Evolutionary conservation across 2,113 vertebrate genomes (phyloP), one percentile per base, ranked within the genome.

Genomic region (Onychostruthus taczanowskii): DNA sequence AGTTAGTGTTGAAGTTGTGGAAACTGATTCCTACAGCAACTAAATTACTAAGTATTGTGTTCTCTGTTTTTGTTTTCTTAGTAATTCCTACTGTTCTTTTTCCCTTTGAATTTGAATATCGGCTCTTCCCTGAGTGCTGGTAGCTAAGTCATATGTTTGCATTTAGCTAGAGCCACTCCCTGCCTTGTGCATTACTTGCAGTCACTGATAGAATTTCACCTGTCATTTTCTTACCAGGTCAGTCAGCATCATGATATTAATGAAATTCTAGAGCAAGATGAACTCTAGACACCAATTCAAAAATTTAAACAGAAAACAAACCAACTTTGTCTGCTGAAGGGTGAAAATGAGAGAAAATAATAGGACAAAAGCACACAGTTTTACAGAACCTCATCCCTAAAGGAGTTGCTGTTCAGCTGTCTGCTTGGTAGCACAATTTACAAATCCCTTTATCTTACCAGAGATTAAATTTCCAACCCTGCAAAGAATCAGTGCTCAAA

Each of bases 291-390:
- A 53, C 13, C 0, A 1, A 63, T 68, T 43, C 28, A 85, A 94
- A 92, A 67, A 58, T 16, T 63, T 33, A 62, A 95, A 59, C 24
- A 66, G 55, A 84, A 92, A 92, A 69, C 16, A 81, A 81, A 66
- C 6, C 1, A 10, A 23, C 26, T 85, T 61, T 62, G 13, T 52
- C 16, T 3, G 43, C 44, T 69, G 17, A 83, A 68, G 27, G 49
- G 31, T 35, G 35, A 88, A 90, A 88, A 79, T 55, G 5, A 61
- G 26, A 94, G 24, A 83, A 75, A 79, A 76, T 2, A 13, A 18
- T 30, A 73, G 31, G 44, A 89, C 1, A 4, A 70, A 35, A 49
- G 15, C 24, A 53, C 17, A 37, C 14, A 55, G 41, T 33, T 84
- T 75, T 68, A 75, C 8, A 84, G n/a, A 11, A 59, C 16, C 44